These are phyloP conservation scores for Palaemon carinicauda DNA, from an alignment of 1,140 invertebrate genomes.

Conservation along the genomic window DNA sequence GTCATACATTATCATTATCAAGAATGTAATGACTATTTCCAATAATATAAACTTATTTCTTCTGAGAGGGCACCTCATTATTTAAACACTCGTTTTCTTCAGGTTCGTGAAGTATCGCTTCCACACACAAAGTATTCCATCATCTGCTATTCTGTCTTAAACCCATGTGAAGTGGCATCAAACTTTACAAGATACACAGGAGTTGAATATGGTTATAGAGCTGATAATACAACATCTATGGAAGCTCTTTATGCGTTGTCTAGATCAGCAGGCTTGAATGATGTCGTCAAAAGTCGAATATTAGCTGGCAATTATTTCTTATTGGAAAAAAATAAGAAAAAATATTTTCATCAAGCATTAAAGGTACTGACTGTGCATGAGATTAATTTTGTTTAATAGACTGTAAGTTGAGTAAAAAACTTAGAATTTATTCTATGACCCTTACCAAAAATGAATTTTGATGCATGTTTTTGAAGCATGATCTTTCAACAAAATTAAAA, in stretches of 20 bases:
- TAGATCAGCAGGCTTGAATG: constrained; percentile 82
- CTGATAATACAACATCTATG: constrained; percentile 70
- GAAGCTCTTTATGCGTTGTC: constrained; percentile 84
- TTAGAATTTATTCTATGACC: neutral
- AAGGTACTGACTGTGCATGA: constrained; percentile 5
- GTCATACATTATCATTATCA: too few species aligned
- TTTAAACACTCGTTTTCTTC: constrained; percentile 7
- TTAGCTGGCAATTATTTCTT: constrained; percentile 97
- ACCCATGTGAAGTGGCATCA: constrained; percentile 95
- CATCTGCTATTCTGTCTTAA: constrained; percentile 90
- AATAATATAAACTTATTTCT: too few species aligned
- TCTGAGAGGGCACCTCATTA: neutral
- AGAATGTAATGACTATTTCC: too few species aligned
- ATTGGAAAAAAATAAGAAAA: constrained; percentile 86
- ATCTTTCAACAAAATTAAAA: neutral
- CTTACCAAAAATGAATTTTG: too few species aligned
- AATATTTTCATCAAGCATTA: constrained; percentile 91
- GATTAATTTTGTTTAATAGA: neutral
- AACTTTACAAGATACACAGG: constrained; percentile 99
- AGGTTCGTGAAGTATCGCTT: constrained; percentile 72
- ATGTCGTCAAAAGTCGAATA: constrained; percentile 92
- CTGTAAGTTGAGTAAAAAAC: neutral
- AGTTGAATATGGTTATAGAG: constrained; percentile 86
- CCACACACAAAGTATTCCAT: constrained; percentile 91
- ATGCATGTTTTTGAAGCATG: too few species aligned